These are phyloP conservation scores for Octonoba sinensis DNA, from an alignment of 2,888 invertebrate species.

Conservation along the genomic window DNA sequence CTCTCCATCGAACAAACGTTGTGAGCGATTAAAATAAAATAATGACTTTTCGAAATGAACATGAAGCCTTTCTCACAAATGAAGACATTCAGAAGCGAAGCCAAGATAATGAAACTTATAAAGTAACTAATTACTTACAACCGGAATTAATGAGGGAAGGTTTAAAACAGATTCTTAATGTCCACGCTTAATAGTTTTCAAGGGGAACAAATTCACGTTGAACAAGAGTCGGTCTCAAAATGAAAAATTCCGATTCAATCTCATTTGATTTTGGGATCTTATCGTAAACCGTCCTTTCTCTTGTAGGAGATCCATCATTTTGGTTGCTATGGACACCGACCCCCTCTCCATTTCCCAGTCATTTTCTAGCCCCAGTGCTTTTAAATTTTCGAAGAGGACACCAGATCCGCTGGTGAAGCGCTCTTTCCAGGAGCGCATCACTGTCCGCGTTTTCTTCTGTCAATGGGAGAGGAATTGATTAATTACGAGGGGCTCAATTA, in stretches of 20 bases:
- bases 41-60: conserved; percentile 25
- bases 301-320: conserved; percentile 63
- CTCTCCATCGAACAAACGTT: conserved; percentile 1
- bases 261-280: conserved; percentile 63
- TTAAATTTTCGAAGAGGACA: no score
- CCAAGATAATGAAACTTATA: conserved; percentile 61
- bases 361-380: conserved; percentile 6
- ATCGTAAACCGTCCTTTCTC: conserved; percentile 64
- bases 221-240: conserved; percentile 57
- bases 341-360: conserved; percentile 28
- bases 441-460: no score
- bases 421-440: no score
- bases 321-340: conserved; percentile 40
- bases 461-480: no score
- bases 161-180: conserved; percentile 55
- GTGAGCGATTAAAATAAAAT: conserved; percentile 55
- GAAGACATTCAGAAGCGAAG: conserved; percentile 36
- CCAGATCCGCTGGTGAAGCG: no score
- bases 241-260: conserved; percentile 64
- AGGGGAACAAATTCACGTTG: conserved; percentile 61
- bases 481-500: no score
- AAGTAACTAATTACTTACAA: conserved; percentile 64
- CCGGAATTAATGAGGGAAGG: conserved; percentile 57
- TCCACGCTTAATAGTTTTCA: conserved; percentile 56
- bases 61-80: conserved; percentile 36